Conservation (phyloP, 2,113 vertebrate species). For the Dromiciops gliroides region DNA sequence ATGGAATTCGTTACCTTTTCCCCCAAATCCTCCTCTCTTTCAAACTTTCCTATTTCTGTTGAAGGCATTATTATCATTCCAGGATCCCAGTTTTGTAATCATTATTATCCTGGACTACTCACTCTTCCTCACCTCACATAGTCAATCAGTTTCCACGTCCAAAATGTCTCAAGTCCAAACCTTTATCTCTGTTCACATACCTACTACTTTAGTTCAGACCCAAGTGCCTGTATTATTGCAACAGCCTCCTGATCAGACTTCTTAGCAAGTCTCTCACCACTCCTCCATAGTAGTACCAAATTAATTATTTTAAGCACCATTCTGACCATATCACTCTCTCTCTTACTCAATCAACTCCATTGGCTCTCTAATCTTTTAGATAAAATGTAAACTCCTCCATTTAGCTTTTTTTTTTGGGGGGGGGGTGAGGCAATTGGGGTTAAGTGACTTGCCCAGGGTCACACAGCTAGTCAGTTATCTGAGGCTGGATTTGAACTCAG, state of each 20-base stretch:
- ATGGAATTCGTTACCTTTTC: neutral
- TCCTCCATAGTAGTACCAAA: neutral
- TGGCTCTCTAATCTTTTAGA: neutral
- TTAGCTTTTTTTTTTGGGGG: no score
- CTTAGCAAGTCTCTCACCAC: neutral
- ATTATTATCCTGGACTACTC: neutral
- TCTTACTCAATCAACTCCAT: neutral
- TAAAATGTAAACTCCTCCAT: neutral
- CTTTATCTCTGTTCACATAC: neutral
- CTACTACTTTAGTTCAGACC: neutral
- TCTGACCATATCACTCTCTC: neutral
- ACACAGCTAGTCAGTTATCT: no score
- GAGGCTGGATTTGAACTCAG: no score
- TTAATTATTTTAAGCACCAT: neutral
- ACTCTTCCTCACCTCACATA: neutral
- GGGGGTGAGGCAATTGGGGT: no score
- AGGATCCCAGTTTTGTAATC: neutral
- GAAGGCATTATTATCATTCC: neutral
- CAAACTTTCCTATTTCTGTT: neutral
- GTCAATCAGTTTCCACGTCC: neutral
- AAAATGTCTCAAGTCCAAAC: neutral
- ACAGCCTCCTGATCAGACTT: neutral
- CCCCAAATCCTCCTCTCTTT: neutral
- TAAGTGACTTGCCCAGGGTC: no score
- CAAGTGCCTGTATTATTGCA: neutral